Percentiles rank a stretch among this genome's conserved stretches.
phyloP scores from a whole-genome alignment of 1,140 invertebrate genomes.

The Heliothis subflexa region DNA sequence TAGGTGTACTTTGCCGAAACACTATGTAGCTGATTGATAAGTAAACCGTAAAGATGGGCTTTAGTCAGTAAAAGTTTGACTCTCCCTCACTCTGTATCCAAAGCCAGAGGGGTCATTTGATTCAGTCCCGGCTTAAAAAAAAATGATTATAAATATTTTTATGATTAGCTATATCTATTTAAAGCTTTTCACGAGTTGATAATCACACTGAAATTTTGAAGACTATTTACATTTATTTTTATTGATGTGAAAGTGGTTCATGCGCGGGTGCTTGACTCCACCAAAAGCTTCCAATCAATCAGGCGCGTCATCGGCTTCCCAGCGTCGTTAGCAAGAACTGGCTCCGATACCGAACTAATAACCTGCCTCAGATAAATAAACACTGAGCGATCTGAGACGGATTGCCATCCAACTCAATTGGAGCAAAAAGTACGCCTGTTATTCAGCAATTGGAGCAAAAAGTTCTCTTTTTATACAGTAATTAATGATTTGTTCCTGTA shows the following conservation, averaged over 20 bases:
- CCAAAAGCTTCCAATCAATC: slow-evolving; percentile 24
- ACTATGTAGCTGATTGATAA: no score
- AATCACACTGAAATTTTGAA: no score
- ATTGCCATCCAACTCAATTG: slow-evolving; percentile 29
- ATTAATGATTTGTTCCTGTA: slow-evolving; percentile 9
- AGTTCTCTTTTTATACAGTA: not conserved
- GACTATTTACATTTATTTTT: no score
- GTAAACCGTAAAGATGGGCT: no score
- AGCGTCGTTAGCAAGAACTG: slow-evolving; percentile 32
- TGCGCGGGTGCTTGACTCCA: not conserved
- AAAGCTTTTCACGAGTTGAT: no score
- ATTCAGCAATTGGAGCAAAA: slow-evolving; percentile 22
- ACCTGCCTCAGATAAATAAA: slow-evolving; percentile 15
- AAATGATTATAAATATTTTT: no score
- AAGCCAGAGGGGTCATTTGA: no score
- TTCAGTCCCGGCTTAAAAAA: no score
- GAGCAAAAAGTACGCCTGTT: slow-evolving; percentile 26
- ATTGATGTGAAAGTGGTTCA: not conserved
- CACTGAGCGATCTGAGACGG: slow-evolving; percentile 5
- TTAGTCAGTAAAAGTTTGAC: no score
- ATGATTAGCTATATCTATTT: no score
- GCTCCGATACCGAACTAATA: slow-evolving; percentile 29
- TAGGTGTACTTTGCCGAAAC: no score
- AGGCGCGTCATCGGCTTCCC: slow-evolving; percentile 15
- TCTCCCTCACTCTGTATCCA: no score